Evolutionary conservation across 1,140 invertebrate species (phyloP).

Genomic region (Cydia splendana): DNA sequence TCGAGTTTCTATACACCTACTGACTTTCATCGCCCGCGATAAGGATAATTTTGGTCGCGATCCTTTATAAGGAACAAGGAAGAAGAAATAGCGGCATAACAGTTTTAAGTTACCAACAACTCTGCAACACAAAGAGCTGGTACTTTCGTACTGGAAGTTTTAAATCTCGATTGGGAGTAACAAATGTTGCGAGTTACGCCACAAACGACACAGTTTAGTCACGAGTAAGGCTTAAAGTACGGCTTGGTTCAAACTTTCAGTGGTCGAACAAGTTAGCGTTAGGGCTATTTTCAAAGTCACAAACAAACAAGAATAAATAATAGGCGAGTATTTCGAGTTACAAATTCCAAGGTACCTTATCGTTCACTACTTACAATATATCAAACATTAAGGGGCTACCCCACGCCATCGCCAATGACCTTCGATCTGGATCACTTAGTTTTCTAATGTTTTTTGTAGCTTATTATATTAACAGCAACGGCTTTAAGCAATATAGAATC

Average conservation of each 20-base stretch:
- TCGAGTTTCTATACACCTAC: no score
- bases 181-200: slow-evolving; percentile 56
- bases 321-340: background rate
- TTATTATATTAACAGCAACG: no score
- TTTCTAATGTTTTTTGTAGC: no score
- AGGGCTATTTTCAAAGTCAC: slow-evolving; percentile 4
- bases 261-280: background rate
- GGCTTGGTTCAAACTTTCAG: slow-evolving; percentile 24
- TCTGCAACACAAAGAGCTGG: background rate
- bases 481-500: no score
- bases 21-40: no score
- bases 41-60: no score
- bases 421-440: no score
- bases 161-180: slow-evolving; percentile 55
- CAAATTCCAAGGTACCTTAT: background rate
- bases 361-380: background rate
- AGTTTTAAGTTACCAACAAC: background rate
- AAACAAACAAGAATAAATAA: background rate
- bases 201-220: slow-evolving; percentile 52
- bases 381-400: no score
- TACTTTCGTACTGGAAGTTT: slow-evolving; percentile 45
- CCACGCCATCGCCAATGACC: no score
- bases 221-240: slow-evolving; percentile 37
- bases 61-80: background rate
- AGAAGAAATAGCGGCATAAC: background rate